Percentiles rank a stretch among this genome's conserved stretches.
Evolutionary conservation across 2,888 invertebrate species (phyloP).

Genomic region (Leptopilina syphax): DNA sequence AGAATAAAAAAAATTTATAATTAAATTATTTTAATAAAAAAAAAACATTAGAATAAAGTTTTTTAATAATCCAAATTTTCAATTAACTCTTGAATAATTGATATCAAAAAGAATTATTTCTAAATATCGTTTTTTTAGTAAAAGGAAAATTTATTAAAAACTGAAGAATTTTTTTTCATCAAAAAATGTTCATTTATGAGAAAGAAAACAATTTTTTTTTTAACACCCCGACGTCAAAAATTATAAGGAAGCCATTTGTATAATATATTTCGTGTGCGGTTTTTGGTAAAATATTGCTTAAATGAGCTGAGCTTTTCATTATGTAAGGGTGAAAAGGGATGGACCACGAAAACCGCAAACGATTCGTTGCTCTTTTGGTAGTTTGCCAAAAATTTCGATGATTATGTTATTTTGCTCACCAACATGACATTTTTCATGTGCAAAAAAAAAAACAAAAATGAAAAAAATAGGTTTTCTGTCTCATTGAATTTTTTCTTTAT

Average conservation of each 20-base stretch:
- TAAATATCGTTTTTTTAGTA: too few relatives aligned
- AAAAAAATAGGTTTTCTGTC: background rate
- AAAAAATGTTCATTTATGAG: too few relatives aligned
- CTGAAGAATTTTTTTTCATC: too few relatives aligned
- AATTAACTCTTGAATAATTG: too few relatives aligned
- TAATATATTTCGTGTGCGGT: background rate
- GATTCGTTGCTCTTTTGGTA: conserved; percentile 26
- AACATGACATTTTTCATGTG: background rate
- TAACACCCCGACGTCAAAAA: background rate
- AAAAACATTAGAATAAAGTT: too few relatives aligned
- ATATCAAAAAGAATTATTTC: too few relatives aligned
- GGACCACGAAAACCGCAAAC: conserved; percentile 6
- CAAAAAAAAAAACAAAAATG: too few relatives aligned
- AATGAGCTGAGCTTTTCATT: conserved; percentile 21
- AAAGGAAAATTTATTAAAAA: too few relatives aligned
- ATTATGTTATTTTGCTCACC: background rate
- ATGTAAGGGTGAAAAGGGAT: background rate
- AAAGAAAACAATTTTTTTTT: too few relatives aligned
- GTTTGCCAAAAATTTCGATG: conserved; percentile 19
- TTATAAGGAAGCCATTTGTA: background rate
- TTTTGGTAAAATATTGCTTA: conserved; percentile 14
- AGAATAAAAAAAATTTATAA: too few relatives aligned
- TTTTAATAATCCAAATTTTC: too few relatives aligned
- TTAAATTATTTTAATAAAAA: too few relatives aligned
- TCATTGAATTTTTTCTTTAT: background rate